Conservation (phyloP, 1,140 invertebrate genomes). For the Hestina assimilis region DNA sequence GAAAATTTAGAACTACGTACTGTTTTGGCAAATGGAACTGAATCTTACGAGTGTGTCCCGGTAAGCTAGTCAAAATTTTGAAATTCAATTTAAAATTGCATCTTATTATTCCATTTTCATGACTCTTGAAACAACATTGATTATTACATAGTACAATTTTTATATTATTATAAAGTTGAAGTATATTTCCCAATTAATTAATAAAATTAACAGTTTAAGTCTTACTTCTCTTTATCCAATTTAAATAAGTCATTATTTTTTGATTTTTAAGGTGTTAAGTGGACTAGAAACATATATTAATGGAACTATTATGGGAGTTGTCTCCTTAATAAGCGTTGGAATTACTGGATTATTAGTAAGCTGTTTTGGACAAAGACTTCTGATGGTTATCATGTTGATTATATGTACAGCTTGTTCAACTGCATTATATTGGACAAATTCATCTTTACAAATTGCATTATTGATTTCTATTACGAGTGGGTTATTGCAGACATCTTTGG, state of each 20-base stretch:
- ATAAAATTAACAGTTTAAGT: no score
- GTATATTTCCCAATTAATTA: no score
- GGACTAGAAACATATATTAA: slow-evolving; percentile 53
- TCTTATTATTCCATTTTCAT: no score
- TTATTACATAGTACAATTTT: no score
- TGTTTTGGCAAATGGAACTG: slow-evolving; percentile 16
- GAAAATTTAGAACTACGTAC: slow-evolving; percentile 3
- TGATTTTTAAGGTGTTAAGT: slow-evolving; percentile 45
- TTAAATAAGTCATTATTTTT: slow-evolving; percentile 7
- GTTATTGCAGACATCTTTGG: slow-evolving; percentile 47
- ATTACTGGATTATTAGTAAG: slow-evolving; percentile 38
- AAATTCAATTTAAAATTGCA: no score
- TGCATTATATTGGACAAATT: slow-evolving; percentile 40
- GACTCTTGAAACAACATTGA: no score
- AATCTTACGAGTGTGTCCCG: slow-evolving; percentile 37
- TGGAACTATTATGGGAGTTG: slow-evolving; percentile 43
- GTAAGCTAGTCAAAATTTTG: slow-evolving; percentile 28
- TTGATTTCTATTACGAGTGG: slow-evolving; percentile 48
- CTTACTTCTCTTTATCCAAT: no score
- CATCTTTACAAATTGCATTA: slow-evolving; percentile 45
- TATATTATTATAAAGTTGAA: no score
- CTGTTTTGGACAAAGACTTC: slow-evolving; percentile 40
- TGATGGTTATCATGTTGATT: slow-evolving; percentile 42
- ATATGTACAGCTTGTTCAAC: slow-evolving; percentile 31
- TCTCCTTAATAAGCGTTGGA: slow-evolving; percentile 35